Evolutionary conservation across 2,797 vertebrate species (phyloP).

Genomic region (Acipenser transmontanus): DNA sequence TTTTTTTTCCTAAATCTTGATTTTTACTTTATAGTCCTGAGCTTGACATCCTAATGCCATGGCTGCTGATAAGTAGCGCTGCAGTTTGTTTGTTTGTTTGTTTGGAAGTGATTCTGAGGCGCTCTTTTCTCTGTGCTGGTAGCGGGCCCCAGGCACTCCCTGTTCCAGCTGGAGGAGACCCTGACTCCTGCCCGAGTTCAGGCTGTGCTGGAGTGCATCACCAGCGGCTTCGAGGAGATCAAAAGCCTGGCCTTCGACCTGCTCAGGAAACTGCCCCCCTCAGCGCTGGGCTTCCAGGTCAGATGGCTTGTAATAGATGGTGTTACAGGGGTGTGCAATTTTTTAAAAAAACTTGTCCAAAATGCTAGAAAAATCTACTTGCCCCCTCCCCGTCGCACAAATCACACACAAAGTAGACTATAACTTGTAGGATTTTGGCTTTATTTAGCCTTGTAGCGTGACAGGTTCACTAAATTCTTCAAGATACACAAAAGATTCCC

Average conservation of each 20-base stretch:
- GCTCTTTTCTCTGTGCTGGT: neutral
- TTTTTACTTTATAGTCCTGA: too few relatives aligned
- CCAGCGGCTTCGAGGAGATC: constrained; percentile 91
- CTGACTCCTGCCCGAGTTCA: constrained; percentile 62
- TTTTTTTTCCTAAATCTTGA: too few relatives aligned
- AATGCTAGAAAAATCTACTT: neutral
- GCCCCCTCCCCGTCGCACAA: too few relatives aligned
- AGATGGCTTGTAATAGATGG: constrained; percentile 1
- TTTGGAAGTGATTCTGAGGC: neutral
- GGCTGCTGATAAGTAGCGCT: too few relatives aligned
- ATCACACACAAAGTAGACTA: too few relatives aligned
- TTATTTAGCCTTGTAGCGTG: too few relatives aligned
- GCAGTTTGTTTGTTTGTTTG: too few relatives aligned
- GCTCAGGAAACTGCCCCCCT: constrained; percentile 67
- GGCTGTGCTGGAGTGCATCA: constrained; percentile 74
- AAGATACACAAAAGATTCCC: too few relatives aligned
- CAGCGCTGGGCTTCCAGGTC: constrained; percentile 70
- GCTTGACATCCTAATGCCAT: too few relatives aligned
- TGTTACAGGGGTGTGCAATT: constrained; percentile 15
- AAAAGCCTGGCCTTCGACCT: constrained; percentile 76
- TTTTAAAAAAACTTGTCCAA: constrained; percentile 11
- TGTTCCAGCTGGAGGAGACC: constrained; percentile 67
- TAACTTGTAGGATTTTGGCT: too few relatives aligned
- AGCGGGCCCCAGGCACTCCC: constrained; percentile 37
- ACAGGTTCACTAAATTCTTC: too few relatives aligned